phyloP scores from a whole-genome alignment of 2,797 vertebrate genomes.

The Anguilla pacifica region DNA sequence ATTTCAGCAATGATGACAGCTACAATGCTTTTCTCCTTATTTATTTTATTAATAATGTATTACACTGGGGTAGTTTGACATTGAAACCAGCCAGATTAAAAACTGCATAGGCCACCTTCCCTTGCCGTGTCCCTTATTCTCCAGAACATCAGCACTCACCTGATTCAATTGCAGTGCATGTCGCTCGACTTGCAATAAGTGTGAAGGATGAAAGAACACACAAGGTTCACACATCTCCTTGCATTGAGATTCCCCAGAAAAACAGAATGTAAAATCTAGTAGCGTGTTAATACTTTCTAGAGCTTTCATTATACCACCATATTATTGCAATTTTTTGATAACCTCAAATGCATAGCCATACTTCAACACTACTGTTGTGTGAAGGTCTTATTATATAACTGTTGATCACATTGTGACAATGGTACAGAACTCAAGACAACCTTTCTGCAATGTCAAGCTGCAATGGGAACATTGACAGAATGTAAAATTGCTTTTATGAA shows the following conservation, averaged over 20 bases:
- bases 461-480: neutral
- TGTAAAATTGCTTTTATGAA: neutral
- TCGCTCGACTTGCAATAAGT: neutral
- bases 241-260: neutral
- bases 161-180: neutral
- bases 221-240: neutral
- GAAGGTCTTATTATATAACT: neutral
- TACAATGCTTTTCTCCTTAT: neutral
- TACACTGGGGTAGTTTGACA: neutral
- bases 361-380: neutral
- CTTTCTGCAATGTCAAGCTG: slow-evolving; percentile 4
- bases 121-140: neutral
- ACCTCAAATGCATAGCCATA: neutral
- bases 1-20: neutral
- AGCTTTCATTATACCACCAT: neutral
- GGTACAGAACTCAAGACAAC: neutral
- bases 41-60: neutral
- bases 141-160: neutral
- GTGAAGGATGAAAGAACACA: neutral
- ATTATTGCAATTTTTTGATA: neutral
- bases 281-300: neutral
- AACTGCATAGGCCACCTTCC: neutral
- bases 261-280: neutral
- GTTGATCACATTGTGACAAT: neutral
- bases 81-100: neutral